Evolutionary conservation across 2,888 invertebrate genomes (phyloP), one percentile per base, ranked within the genome.

Genomic region (Oligia latruncula): DNA sequence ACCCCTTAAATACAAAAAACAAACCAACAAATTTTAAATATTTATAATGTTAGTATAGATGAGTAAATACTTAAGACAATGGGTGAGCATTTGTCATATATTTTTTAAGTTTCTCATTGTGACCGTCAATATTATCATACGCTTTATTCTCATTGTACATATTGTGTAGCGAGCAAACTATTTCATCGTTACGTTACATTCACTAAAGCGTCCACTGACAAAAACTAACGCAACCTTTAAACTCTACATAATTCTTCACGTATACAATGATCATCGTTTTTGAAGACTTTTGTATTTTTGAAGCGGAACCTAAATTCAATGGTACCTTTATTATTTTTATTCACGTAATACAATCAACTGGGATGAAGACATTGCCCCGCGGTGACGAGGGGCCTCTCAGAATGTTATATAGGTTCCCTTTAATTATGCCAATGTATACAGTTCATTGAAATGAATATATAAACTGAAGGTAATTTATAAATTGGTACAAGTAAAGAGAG

Each of bases 171-270:
- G 5, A 58, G 71, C 72, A 74, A 55, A 87, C 87, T 87, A 86
- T 88, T 86, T 82, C 64, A 71, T 67, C 82, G 55, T 88, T 83
- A 86, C 29, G 66, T 29, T 9, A 55, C 77, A 76, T 73, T 73
- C 29, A 29, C 29, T 29, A 29, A 29, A 29, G 29, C 29, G 29
- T 29, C 29, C 1, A 29, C 29, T 29, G 29, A 1, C 29, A 29
- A 29, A 29, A 29, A 29, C 29, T 29, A 29, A 29, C 29, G 29
- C 29, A 29, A 29, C 29, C 29, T 29, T 58, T 49, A 20, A 52
- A 2, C 35, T 55, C 17, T 43, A 79, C 11, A 49, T 46, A 35
- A 58, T n/a, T 11, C 4, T 62, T 40, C 17, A 11, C 6, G 8
- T 40, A 55, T 13, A 64, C 68, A 60, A 68, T 62, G 49, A 6